Base-by-base conservation (phyloP, 2,888 invertebrate genomes). In the Apamea epomidion region DNA sequence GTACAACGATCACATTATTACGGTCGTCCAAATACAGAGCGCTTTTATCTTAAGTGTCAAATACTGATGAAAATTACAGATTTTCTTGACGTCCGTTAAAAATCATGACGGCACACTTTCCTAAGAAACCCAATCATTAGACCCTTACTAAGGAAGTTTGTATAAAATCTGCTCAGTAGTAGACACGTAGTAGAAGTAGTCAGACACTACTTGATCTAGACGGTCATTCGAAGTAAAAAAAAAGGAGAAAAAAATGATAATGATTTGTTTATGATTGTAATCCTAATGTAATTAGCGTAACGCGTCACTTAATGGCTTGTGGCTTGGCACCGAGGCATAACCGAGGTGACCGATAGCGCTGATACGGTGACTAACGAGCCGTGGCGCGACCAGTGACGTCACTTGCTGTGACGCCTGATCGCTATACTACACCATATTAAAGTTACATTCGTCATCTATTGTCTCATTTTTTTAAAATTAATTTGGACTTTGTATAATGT, bases 351-450 rank as follows among this genome's bases (percentile, higher is more conserved):
- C 74, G 68, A 78, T 84, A 67, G 74, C 25, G 45, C 54, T 25
- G 64, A 65, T 16, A 32, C 58, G 37, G 70, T 37, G 64, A 16
- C 54, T 51, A 18, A 25, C 25, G 29, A 29, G 21, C 42, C 78
- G 60, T 83, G 82, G 74, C 74, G 79, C 62, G 84, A 79, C 64
- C 21, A 12, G 12, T 60, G 74, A 69, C 84, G 80, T 48, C 83
- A 78, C 37, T 21, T 18, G 68, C 68, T 58, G 18, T 76, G 62
- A 58, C 75, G 68, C 25, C 32, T 5, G 18, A 5, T 14, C 54
- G 29, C 18, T 65, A 16, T 0, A 45, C 25, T 45, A 21, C 37
- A 18, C 10, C 21, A 48, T 10, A n/a, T 37, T n/a, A 29, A 7
- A 7, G 16, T 64, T 16, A 32, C 21, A 45, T 45, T 29, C 45